phyloP scores from a whole-genome alignment of 2,888 invertebrate species.

The Apodemia hepburni region DNA sequence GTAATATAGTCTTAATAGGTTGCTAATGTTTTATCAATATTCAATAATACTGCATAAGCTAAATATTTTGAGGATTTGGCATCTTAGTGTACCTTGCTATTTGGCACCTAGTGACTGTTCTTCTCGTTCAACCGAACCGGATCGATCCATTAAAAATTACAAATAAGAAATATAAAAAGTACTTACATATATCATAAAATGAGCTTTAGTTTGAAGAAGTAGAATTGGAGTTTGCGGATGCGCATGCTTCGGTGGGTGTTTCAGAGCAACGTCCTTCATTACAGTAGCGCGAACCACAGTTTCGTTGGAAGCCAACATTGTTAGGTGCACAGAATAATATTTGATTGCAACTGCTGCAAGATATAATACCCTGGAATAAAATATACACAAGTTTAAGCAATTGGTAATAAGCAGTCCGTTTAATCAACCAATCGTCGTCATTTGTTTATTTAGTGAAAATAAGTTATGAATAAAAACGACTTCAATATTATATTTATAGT shows the following conservation, averaged over 20 bases:
- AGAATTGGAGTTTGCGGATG: not conserved
- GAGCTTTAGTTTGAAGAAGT: not conserved
- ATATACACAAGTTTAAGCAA: not conserved
- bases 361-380: constrained; percentile 16
- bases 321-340: constrained; percentile 23
- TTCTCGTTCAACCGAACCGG: too few species aligned
- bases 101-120: too few species aligned
- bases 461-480: too few species aligned
- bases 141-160: not conserved
- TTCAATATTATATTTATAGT: too few species aligned
- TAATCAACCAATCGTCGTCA: not conserved
- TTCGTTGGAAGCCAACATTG: constrained; percentile 24
- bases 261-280: constrained; percentile 18
- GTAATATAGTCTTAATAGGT: too few species aligned
- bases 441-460: not conserved
- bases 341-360: constrained; percentile 27
- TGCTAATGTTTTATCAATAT: too few species aligned
- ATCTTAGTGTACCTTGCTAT: too few species aligned
- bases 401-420: not conserved
- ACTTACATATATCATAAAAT: not conserved
- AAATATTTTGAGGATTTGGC: too few species aligned
- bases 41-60: too few species aligned
- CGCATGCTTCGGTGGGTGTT: not conserved
- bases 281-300: constrained; percentile 26
- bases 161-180: not conserved